Evolutionary conservation across 2,797 vertebrate species (phyloP).

Genomic region (Enteromius treurensis): DNA sequence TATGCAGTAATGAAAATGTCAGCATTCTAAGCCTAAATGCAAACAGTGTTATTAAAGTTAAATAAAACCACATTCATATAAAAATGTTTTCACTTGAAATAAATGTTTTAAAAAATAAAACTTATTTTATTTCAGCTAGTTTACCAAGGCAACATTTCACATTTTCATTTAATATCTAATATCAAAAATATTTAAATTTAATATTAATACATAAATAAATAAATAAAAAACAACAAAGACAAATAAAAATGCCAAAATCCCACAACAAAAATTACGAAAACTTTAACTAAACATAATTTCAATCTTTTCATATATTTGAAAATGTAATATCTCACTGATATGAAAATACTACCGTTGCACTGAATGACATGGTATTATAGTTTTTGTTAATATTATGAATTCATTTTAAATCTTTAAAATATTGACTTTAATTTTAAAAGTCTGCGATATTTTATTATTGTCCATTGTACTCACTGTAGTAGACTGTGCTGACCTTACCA

Average conservation of each 20-base stretch:
- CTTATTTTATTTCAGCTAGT: too few species aligned
- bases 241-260: neutral
- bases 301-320: neutral
- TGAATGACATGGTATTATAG: neutral
- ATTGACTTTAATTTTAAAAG: neutral
- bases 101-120: neutral
- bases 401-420: neutral
- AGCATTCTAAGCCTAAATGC: neutral
- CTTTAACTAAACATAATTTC: neutral
- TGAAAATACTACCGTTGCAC: neutral
- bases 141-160: neutral
- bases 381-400: neutral
- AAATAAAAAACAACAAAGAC: neutral
- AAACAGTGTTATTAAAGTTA: neutral
- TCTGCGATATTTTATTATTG: neutral
- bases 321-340: neutral
- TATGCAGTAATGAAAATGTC: neutral
- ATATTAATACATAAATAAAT: neutral
- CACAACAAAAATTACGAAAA: neutral
- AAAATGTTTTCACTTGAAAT: neutral
- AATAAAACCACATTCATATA: neutral
- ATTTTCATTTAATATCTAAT: neutral
- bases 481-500: constrained; percentile 22
- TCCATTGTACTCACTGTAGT: neutral
- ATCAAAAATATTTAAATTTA: too few species aligned